Base-by-base conservation (phyloP, 1,140 invertebrate species). In the Pollicipes pollicipes region DNA sequence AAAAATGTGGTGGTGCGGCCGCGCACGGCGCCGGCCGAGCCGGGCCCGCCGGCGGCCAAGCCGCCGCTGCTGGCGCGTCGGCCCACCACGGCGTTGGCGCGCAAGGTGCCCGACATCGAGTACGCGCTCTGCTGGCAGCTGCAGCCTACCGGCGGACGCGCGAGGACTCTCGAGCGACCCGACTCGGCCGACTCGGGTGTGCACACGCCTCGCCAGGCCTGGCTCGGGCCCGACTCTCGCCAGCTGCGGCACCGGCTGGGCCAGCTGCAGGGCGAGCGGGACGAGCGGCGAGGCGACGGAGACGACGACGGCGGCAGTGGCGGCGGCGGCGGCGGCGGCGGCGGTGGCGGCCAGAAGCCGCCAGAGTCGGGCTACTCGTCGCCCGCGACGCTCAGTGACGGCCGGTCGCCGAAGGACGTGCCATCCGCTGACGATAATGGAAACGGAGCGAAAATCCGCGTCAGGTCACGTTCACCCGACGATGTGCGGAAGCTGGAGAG, bases 121-220 rank as follows among this genome's bases (percentile, higher is more conserved):
- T 74, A 72, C 28, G 73, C 73, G 21, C 70, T 74, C 17, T 73
- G 73, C 32, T 74, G 73, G 73, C 71, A 74, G 30, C 70, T 74
- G 3, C 73, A 70, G 30, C 72, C 70, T 28, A 21, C 68, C 68
- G 13, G 64, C 45, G 1, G 71, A 71, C 30, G 64, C 70, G 17
- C 68, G 69, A 17, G 58, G 30, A 24, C n/a, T n/a, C n/a, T n/a
- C n/a, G n/a, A n/a, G n/a, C n/a, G n/a, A n/a, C n/a, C n/a, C n/a
- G n/a, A n/a, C n/a, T 70, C 69, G 4, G 70, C 69, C 24, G 73
- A 74, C 31, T 74, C 73, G n/a, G 73, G 73, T 10, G 35, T 74
- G 21, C 72, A 74, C 64, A 67, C 72, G 4, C 70, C 73, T 3
- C 70, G 71, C 67, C 68, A 69, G 30, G 73, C 73, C 4, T 74